phyloP scores from a whole-genome alignment of 2,797 vertebrate genomes.

The Holocentrus rufus region DNA sequence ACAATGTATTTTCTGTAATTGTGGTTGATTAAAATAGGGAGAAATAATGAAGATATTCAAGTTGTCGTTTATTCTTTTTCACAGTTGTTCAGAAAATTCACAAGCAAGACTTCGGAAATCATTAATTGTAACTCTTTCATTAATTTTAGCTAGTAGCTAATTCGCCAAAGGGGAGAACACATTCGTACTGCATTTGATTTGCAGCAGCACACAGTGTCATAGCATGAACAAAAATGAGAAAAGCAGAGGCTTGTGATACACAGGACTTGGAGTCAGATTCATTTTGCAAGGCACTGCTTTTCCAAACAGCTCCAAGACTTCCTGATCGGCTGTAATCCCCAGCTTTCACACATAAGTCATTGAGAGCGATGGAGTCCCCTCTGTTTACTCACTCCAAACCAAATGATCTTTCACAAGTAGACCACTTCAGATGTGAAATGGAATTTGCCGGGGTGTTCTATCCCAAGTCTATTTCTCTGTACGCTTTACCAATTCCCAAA shows the following conservation, averaged over 20 bases:
- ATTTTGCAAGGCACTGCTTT: conserved; percentile 85
- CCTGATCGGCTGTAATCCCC: conserved; percentile 92
- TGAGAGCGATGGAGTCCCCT: conserved; percentile 95
- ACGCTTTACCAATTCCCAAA: conserved; percentile 95
- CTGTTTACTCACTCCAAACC: conserved; percentile 98
- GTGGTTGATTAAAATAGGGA: conserved; percentile 43
- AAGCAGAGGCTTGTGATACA: conserved; percentile 56
- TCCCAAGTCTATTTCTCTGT: conserved; percentile 91
- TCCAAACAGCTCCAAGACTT: conserved; percentile 90
- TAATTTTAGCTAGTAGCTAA: neutral
- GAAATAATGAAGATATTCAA: conserved; percentile 46
- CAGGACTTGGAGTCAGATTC: conserved; percentile 57
- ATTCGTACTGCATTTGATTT: conserved; percentile 28
- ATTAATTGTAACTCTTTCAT: neutral
- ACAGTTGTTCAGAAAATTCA: conserved; percentile 1
- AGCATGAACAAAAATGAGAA: conserved; percentile 45
- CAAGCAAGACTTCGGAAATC: neutral
- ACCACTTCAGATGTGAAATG: conserved; percentile 98
- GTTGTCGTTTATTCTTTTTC: neutral
- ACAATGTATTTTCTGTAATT: conserved; percentile 38
- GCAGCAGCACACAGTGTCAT: conserved; percentile 13
- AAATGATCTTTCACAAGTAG: conserved; percentile 98
- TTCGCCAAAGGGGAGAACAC: neutral
- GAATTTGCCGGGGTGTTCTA: conserved; percentile 94
- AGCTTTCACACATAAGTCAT: conserved; percentile 90